phyloP scores from a whole-genome alignment of 2,888 invertebrate species.

The Pimpla rufipes region DNA sequence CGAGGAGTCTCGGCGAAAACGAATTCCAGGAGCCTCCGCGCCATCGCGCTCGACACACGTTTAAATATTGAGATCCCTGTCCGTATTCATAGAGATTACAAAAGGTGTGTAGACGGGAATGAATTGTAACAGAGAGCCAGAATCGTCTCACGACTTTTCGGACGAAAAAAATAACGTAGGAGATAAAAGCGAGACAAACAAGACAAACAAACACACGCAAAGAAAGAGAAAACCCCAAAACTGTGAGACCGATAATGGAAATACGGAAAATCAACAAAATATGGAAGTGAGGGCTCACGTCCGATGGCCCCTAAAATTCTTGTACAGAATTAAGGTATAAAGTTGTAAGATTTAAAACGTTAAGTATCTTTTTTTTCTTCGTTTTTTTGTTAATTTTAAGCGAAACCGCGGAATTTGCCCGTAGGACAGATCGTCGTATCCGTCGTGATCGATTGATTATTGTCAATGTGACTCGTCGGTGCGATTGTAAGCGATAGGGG shows the following conservation, averaged over 20 bases:
- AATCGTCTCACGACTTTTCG: constrained; percentile 59
- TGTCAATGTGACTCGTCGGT: constrained; percentile 33
- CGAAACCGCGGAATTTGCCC: constrained; percentile 23
- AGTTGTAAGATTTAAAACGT: constrained; percentile 78
- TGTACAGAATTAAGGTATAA: constrained; percentile 79
- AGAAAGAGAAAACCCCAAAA: constrained; percentile 43
- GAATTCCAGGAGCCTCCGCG: constrained; percentile 48
- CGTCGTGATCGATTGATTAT: constrained; percentile 41
- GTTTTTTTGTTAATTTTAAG: constrained; percentile 30
- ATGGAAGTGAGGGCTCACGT: constrained; percentile 41
- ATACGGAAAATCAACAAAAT: constrained; percentile 50
- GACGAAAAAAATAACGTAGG: constrained; percentile 36
- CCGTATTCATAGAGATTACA: constrained; percentile 23
- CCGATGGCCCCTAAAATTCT: constrained; percentile 74
- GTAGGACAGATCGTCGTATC: constrained; percentile 23
- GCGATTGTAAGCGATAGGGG: constrained; percentile 26
- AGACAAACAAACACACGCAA: constrained; percentile 11
- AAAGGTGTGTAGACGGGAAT: constrained; percentile 30
- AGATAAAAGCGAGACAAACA: constrained; percentile 40
- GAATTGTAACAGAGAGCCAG: constrained; percentile 47
- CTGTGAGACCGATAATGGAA: constrained; percentile 26
- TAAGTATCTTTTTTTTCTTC: constrained; percentile 54
- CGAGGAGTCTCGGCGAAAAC: constrained; percentile 16
- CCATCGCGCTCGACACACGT: constrained; percentile 34
- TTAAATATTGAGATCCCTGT: constrained; percentile 5